Evolutionary conservation across 2,888 invertebrate genomes (phyloP), one percentile per base, ranked within the genome.

Genomic region (Drosophila helvetica): DNA sequence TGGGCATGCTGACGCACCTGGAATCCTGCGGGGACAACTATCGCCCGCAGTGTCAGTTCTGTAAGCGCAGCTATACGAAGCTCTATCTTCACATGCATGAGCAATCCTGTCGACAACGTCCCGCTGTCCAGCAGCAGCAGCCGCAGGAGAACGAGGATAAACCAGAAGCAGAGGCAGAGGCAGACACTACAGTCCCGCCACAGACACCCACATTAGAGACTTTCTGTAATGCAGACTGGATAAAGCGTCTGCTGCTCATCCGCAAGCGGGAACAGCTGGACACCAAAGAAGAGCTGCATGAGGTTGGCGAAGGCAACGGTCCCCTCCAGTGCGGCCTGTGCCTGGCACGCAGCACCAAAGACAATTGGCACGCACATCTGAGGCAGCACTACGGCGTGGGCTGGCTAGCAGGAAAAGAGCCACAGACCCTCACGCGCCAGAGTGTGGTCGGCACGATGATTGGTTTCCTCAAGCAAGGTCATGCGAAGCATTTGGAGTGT

Each of bases 361-460:
- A 51, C 0, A 58, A 69, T 5, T 92, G 91, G 90, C 47, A 55
- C 2, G n/a, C 51, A 1, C 92, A 92, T 66, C 25, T 90, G 15
- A 63, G 74, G 5, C 72, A 77, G 43, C 92, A 92, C 74, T 92
- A 92, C 63, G 92, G 92, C 27, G 60, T 92, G 8, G 92, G 91
- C 5, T 92, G 91, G 92, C 56, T 67, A 15, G 65, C 77, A 5
- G 90, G 86, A 0, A 69, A 88, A 15, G 45, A 70, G 3, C 71
- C 85, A 17, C 63, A 90, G 75, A 10, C 84, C 0, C 59, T 80
- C 3, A 78, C 77, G 1, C 90, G 90, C 15, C 17, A 51, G 0
- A 27, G 12, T 3, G 66, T 90, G 4, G 17, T 90, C 3, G 75
- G 48, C 4, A 67, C 47, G 25, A 89, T 91, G 68, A 64, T 74